Evolutionary conservation across 2,113 vertebrate genomes (phyloP).

Genomic region (Seriola rivoliana): DNA sequence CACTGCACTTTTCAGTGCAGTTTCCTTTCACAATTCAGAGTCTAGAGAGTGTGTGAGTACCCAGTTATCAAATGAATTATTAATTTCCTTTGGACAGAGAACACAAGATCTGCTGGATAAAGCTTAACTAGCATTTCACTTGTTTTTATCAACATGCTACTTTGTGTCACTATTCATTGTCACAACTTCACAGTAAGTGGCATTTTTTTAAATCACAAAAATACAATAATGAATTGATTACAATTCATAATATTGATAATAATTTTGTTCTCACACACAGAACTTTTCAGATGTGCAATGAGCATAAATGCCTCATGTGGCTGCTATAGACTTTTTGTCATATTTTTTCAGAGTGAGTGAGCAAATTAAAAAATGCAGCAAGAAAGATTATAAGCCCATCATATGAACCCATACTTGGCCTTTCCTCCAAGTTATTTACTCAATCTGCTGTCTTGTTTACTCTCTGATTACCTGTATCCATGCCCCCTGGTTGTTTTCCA

Average conservation of each 20-base stretch:
- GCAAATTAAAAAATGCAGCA: slow-evolving; percentile 29
- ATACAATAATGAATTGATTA: neutral
- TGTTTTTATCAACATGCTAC: neutral
- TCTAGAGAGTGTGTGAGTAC: neutral
- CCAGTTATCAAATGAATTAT: slow-evolving; percentile 18
- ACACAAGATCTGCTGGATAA: neutral
- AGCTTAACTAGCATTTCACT: neutral
- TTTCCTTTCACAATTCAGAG: neutral
- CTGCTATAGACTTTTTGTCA: neutral
- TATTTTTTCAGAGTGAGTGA: slow-evolving; percentile 15
- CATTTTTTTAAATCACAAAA: neutral
- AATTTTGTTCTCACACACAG: neutral
- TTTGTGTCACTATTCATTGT: neutral
- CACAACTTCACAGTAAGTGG: neutral
- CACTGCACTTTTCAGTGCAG: neutral
- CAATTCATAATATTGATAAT: no score
- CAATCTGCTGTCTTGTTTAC: slow-evolving; percentile 59
- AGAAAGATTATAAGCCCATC: slow-evolving; percentile 41
- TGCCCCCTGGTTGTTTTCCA: slow-evolving; percentile 70
- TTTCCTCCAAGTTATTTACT: slow-evolving; percentile 62
- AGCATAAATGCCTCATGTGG: neutral
- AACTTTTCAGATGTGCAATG: neutral
- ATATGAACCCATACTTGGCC: slow-evolving; percentile 41
- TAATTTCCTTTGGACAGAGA: slow-evolving; percentile 16
- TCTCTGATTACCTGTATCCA: slow-evolving; percentile 62